Conservation (phyloP, 2,888 invertebrate species). For the Byasa hedistus region DNA sequence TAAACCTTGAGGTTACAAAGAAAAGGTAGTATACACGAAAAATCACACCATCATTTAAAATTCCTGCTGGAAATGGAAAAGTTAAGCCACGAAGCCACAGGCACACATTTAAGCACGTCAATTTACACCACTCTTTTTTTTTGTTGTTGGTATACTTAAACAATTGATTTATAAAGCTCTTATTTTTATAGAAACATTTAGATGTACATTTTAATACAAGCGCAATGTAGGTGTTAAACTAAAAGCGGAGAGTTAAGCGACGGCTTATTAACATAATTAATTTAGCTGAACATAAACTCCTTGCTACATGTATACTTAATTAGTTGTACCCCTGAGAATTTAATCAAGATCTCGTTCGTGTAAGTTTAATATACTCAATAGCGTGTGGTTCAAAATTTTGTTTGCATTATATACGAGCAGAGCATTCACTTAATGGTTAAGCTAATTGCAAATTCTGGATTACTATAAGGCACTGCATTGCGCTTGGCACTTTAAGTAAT, state of each 20-base stretch:
- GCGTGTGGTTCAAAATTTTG: not conserved
- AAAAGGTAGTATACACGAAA: too few species aligned
- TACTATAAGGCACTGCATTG: too few species aligned
- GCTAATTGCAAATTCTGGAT: not conserved
- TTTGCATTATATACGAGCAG: not conserved
- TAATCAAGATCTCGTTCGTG: conserved; percentile 8
- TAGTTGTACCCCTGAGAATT: conserved; percentile 17
- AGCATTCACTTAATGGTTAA: not conserved
- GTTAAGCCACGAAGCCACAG: too few species aligned
- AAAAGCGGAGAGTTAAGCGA: not conserved
- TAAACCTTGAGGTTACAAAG: too few species aligned
- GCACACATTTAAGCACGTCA: too few species aligned
- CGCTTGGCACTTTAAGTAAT: too few species aligned
- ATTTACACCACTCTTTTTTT: too few species aligned
- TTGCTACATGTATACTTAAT: conserved; percentile 19
- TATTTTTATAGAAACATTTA: not conserved
- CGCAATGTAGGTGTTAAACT: conserved; percentile 4
- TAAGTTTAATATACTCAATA: conserved; percentile 14
- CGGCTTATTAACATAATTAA: conserved; percentile 16
- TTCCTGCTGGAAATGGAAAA: too few species aligned
- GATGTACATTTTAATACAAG: not conserved
- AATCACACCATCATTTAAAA: too few species aligned
- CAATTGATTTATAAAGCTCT: too few species aligned
- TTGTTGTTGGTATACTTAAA: too few species aligned
- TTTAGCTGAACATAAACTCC: conserved; percentile 16